phyloP scores from a whole-genome alignment of 2,113 vertebrate species.

The Muntiacus muntjak region DNA sequence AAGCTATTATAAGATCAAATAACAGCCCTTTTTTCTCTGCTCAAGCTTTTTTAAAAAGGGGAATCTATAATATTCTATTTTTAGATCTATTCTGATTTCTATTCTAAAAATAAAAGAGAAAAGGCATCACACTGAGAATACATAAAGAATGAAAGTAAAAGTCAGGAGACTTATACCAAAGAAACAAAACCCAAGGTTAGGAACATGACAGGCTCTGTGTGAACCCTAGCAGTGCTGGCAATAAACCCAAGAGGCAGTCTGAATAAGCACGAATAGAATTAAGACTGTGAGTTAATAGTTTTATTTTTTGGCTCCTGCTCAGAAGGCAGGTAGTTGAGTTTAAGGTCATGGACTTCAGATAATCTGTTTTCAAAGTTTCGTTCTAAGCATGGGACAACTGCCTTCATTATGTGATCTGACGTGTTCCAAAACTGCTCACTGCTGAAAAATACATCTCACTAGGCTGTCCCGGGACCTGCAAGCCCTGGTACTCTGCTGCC shows the following conservation, averaged over 20 bases:
- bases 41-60: conserved; percentile 6
- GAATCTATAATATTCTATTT: conserved; percentile 6
- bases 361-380: conserved; percentile 40
- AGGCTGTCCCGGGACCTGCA: not conserved
- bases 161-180: conserved; percentile 33
- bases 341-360: conserved; percentile 36
- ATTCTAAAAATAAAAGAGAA: conserved; percentile 67
- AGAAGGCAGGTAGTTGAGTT: conserved; percentile 17
- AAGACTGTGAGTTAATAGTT: not conserved
- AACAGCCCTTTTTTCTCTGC: not conserved
- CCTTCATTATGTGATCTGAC: not conserved
- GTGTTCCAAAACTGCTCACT: not conserved
- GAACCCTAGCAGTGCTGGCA: not conserved
- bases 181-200: conserved; percentile 19
- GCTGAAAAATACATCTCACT: not conserved
- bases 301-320: conserved; percentile 32
- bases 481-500: not conserved
- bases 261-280: not conserved
- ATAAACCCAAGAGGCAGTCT: not conserved
- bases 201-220: not conserved
- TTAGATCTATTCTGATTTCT: conserved; percentile 56
- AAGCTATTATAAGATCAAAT: conserved; percentile 54
- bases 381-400: not conserved
- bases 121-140: conserved; percentile 26
- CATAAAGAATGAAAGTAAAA: conserved; percentile 46